Percentiles rank a stretch among this genome's conserved stretches.
Evolutionary conservation across 1,140 invertebrate genomes (phyloP).

Genomic region (Trigoniulus corallinus): DNA sequence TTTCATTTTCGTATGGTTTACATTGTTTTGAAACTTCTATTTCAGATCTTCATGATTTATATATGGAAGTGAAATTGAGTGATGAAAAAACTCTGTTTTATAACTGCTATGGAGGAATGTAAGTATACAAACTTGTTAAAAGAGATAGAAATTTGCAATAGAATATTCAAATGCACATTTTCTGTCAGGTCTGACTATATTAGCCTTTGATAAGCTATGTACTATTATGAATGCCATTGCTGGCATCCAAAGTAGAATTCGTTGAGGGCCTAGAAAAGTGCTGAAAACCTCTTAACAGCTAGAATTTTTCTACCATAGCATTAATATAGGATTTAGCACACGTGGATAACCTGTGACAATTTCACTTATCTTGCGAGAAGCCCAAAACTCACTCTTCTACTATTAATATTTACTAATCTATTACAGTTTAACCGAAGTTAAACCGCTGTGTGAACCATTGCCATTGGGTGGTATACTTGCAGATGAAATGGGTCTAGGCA

Average conservation of each 20-base stretch:
- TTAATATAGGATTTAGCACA: slow-evolving; percentile 25
- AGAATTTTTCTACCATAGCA: slow-evolving; percentile 36
- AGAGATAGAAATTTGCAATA: slow-evolving; percentile 4
- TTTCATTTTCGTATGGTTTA: neutral
- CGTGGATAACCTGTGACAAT: neutral
- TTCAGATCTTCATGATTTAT: slow-evolving; percentile 17
- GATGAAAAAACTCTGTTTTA: slow-evolving; percentile 7
- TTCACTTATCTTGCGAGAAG: slow-evolving; percentile 4
- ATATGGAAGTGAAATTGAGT: slow-evolving; percentile 10
- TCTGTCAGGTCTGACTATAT: too few relatives aligned
- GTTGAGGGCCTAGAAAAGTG: slow-evolving; percentile 26
- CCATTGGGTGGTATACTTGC: slow-evolving; percentile 56
- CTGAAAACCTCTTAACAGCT: slow-evolving; percentile 20
- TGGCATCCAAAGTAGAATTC: too few relatives aligned
- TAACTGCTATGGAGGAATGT: neutral
- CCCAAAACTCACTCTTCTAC: neutral
- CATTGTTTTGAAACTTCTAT: neutral
- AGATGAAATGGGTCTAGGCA: slow-evolving; percentile 72
- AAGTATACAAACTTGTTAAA: slow-evolving; percentile 4
- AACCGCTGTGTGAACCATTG: slow-evolving; percentile 20
- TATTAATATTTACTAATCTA: slow-evolving; percentile 5
- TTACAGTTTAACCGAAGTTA: slow-evolving; percentile 18
- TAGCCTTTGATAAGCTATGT: too few relatives aligned
- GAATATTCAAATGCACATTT: too few relatives aligned
- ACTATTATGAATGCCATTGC: too few relatives aligned